Evolutionary conservation across 1,140 invertebrate species (phyloP), one percentile per base, ranked within the genome.

Genomic region (Papilio polytes): DNA sequence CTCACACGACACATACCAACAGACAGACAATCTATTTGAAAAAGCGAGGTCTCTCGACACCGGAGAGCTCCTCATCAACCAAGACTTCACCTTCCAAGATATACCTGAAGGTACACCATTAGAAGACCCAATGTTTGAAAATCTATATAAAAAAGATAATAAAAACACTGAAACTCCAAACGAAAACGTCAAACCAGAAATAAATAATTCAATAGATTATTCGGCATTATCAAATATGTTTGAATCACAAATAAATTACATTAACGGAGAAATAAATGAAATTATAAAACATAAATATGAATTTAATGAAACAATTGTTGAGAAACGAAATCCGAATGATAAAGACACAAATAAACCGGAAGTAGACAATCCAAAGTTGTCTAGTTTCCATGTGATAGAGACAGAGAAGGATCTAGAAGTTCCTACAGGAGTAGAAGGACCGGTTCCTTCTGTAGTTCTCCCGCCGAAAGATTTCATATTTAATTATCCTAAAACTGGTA

Each of bases 351-450:
- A 41, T 48, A 48, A 4, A 51, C 74, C 41, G 2, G 51, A 48
- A 56, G 20, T 85, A 70, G 80, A 87, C 1, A 91, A 93, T 81
- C 90, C 91, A 7, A 85, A 81, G n/a, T 79, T 93, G 48, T 80
- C 88, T 0, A 81, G 83, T 80, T 94, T 94, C 51, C 94, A 95
- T 48, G 85, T 95, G 0, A 92, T 96, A 44, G 92, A 96, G 59
- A 90, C 95, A 0, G 95, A 95, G 70, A 95, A 96, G 80, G 96
- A 96, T 78, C 84, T 96, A n/a, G 95, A 96, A 51, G 95, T 95
- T 0, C 96, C 96, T 0, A 89, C 94, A 0, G 96, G 96, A n/a
- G 80, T 96, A 0, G 96, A 96, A 85, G 96, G 96, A 12, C 96
- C 96, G 1, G 82, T 95, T 1, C 95, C 96, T 0, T 92, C 95